These are phyloP conservation scores for Linyphia triangularis DNA, from an alignment of 2,888 invertebrate genomes.

Conservation along the genomic window DNA sequence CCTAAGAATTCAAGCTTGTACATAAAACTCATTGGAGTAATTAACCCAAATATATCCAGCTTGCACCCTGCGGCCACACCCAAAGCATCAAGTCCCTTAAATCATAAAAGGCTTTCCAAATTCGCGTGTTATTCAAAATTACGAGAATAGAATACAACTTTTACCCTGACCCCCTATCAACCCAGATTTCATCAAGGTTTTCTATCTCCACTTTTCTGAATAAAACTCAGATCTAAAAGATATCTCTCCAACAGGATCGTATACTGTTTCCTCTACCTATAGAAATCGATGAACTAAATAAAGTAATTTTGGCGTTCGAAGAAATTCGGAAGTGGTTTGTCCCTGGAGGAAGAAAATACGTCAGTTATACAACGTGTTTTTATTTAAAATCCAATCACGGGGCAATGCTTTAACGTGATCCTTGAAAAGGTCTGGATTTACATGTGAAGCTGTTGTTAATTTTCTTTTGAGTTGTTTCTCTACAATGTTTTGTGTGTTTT, in stretches of 20 bases:
- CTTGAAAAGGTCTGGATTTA: slow-evolving; percentile 31
- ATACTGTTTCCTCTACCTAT: neutral
- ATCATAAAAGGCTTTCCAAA: slow-evolving; percentile 4
- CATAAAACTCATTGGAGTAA: slow-evolving; percentile 2
- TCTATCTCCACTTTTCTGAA: neutral
- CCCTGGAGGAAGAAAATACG: slow-evolving; percentile 18
- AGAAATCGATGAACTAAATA: slow-evolving; percentile 19
- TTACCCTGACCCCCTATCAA: slow-evolving; percentile 54
- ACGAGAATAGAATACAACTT: slow-evolving; percentile 7
- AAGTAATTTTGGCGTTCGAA: slow-evolving; percentile 16
- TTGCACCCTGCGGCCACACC: slow-evolving; percentile 29
- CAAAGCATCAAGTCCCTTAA: neutral
- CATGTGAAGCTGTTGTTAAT: neutral
- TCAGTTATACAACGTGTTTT: slow-evolving; percentile 43
- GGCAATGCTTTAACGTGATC: slow-evolving; percentile 16
- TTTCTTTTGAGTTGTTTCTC: neutral
- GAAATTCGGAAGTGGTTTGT: slow-evolving; percentile 34
- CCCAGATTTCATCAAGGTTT: slow-evolving; percentile 52
- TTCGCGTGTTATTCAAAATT: slow-evolving; percentile 2
- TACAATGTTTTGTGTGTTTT: neutral
- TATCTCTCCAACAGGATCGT: neutral
- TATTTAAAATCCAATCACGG: slow-evolving; percentile 26
- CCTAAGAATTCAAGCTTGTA: neutral
- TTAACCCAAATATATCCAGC: slow-evolving; percentile 47
- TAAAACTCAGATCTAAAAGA: slow-evolving; percentile 5